phyloP scores from a whole-genome alignment of 2,113 vertebrate genomes.

The Pterocles gutturalis region DNA sequence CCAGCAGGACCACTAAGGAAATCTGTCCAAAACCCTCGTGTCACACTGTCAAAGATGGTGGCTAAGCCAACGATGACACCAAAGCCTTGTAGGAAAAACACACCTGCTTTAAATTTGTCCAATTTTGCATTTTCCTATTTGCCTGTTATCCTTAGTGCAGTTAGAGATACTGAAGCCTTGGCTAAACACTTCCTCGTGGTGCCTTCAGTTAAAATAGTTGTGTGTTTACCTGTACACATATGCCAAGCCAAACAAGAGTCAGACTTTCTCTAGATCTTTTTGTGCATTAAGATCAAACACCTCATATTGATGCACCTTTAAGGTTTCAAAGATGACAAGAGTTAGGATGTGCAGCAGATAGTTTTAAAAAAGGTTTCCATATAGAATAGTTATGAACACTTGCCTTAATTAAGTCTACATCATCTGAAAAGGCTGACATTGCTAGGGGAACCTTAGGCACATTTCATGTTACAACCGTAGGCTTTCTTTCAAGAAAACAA shows the following conservation, averaged over 20 bases:
- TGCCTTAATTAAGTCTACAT: background rate
- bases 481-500: background rate
- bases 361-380: background rate
- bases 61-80: background rate
- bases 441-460: background rate
- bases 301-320: fast-evolving
- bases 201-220: background rate
- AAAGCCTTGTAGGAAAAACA: background rate
- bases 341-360: background rate
- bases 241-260: background rate
- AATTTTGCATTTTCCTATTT: background rate
- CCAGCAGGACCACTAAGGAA: background rate
- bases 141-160: background rate
- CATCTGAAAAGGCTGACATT: background rate
- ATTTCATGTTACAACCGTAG: background rate
- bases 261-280: background rate
- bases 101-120: background rate
- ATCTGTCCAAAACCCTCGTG: background rate
- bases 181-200: background rate
- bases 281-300: fast-evolving
- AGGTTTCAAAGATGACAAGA: background rate
- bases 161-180: background rate
- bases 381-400: background rate
- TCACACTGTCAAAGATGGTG: background rate
- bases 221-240: background rate